Percentiles rank a stretch among this genome's conserved stretches.
These are phyloP conservation scores for Ptilorrhoa leucosticta DNA, from an alignment of 2,113 vertebrate genomes.

Conservation along the genomic window DNA sequence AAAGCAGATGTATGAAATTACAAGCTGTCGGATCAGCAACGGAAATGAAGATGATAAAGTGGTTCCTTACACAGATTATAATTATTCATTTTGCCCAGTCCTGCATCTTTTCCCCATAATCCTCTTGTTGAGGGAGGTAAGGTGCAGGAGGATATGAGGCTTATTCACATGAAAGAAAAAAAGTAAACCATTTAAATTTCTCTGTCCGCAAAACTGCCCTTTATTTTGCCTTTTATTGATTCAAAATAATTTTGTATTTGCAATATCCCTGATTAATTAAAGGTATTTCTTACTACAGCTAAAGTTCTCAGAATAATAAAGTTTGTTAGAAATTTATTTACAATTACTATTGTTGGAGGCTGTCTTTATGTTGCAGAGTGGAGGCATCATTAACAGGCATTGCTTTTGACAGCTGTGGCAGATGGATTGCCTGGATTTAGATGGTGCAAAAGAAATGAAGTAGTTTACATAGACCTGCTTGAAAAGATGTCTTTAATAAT, in stretches of 20 bases:
- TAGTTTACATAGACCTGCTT: constrained; percentile 64
- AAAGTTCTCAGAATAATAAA: constrained; percentile 71
- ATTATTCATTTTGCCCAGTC: constrained; percentile 86
- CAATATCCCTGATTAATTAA: constrained; percentile 60
- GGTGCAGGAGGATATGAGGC: constrained; percentile 22
- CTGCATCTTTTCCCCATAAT: constrained; percentile 68
- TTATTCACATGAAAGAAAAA: constrained; percentile 49
- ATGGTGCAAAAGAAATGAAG: constrained; percentile 64
- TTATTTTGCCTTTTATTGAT: constrained; percentile 42
- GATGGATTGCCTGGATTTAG: constrained; percentile 69
- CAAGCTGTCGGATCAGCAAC: constrained; percentile 89
- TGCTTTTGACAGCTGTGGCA: constrained; percentile 62
- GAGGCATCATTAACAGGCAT: constrained; percentile 46
- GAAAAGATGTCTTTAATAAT: constrained; percentile 71
- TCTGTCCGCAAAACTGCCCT: constrained; percentile 34
- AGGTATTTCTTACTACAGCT: constrained; percentile 71
- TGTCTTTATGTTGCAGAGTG: constrained; percentile 29
- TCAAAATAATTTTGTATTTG: constrained; percentile 68
- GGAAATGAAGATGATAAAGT: constrained; percentile 90
- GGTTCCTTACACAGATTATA: constrained; percentile 83
- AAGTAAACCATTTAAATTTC: constrained; percentile 52
- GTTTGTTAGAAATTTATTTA: constrained; percentile 52
- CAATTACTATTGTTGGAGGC: constrained; percentile 27
- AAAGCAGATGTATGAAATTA: constrained; percentile 98
- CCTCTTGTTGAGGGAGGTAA: constrained; percentile 43